Evolutionary conservation across 2,797 vertebrate species (phyloP), one percentile per base, ranked within the genome.

Genomic region (Acrossocheilus wenchowensis): DNA sequence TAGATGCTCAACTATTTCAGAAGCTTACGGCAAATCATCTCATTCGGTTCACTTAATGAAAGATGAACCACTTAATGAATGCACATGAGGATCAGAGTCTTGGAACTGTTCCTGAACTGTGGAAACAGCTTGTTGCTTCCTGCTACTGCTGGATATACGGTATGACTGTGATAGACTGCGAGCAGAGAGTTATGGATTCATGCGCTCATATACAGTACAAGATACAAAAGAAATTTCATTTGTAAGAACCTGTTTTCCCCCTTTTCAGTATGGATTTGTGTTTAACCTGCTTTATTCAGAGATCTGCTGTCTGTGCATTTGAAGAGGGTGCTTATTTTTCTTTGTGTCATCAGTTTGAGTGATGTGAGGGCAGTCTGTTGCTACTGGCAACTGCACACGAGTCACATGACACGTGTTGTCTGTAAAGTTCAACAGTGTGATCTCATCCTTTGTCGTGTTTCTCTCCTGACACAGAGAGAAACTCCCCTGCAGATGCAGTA

Each of bases 401-500:
- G 75, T 86, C 83, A 83, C 68, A 74, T 84, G 84, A 84, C n/a
- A 19, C n/a, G 11, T n/a, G 17, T 78, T 79, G 43, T 86, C n/a
- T 1, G 1, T 78, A 14, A 83, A 81, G 30, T 85, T 52, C n/a
- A n/a, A 3, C n/a, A 12, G 15, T 45, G 75, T 48, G 73, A 71
- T 80, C 87, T 89, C 69, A 88, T 69, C 3, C 60, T 84, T 66
- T 71, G 39, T 85, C 30, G 23, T 72, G 17, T 66, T 10, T 88
- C 30, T 86, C 23, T 78, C 62, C 71, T 82, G 57, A 89, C 91
- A 39, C 85, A 98, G 97, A 94, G 95, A 91, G 92, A 93, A 90
- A 91, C 78, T 19, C 86, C 75, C 7, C 86, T 96, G 88, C 69
- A 87, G 88, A 92, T 97, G 92, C 88, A 87, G 81, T 96, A 96